Evolutionary conservation across 2,113 vertebrate species (phyloP), one percentile per base, ranked within the genome.

Genomic region (Alces alces): DNA sequence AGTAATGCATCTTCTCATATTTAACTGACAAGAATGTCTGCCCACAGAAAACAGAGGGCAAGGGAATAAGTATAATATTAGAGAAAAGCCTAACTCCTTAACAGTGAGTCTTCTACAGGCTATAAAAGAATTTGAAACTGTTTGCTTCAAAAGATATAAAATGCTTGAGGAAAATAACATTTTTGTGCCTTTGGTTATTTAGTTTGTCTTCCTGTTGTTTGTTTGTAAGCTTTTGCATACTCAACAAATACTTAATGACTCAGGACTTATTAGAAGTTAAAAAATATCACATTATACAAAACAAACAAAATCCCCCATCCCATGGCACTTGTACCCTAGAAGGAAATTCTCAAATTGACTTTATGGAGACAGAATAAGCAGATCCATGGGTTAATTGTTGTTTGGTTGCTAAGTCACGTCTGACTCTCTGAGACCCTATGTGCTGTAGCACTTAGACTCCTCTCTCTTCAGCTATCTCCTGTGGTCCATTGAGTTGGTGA

Each of bases 1-100:
- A 96, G 79, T 30, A 27, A 85, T 97, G 17, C 15, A 90, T 97
- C 92, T 89, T 95, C 66, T 96, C 61, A 94, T 95, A 78, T 87
- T 96, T 88, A 30, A 89, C 28, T 70, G 96, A 52, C 92, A 96
- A 83, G 64, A 50, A 92, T 80, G 0, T 16, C 91, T 28, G 6
- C 2, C 8, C 39, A 19, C 27, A 33, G 52, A 3, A 50, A 94
- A 88, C 8, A 96, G 70, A 87, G n/a, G 2, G 50, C 21, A 86
- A 66, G 23, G 9, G 4, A 84, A 43, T 85, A 96, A 58, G 23
- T 73, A 28, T 87, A 82, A 19, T 94, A 4, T 79, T 79, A 79
- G 86, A 80, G 16, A 82, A 33, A 39, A 97, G 73, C 2, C 3
- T 28, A 66, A 54, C 45, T 21, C 14, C 23, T 83, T 88, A 89